A percentile compares a stretch with the other conserved stretches of the same genome.
These are phyloP conservation scores for Microchirus variegatus DNA, from an alignment of 2,797 vertebrate genomes.

Conservation along the genomic window DNA sequence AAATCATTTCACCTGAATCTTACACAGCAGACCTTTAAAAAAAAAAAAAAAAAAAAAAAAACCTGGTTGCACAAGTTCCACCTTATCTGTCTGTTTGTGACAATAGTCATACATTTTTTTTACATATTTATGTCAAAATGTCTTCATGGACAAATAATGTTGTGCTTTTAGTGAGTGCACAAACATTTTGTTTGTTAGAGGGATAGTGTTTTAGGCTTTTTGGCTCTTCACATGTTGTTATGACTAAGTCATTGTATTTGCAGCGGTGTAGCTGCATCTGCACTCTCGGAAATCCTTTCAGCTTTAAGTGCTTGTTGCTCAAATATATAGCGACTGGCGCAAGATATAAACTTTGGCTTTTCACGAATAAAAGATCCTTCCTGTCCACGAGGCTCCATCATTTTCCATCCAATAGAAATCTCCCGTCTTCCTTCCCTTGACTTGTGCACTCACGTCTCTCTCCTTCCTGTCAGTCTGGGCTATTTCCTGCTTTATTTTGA, in stretches of 20 bases:
- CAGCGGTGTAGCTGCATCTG: constrained; percentile 11
- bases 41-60: too few relatives aligned
- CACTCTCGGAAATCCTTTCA: constrained; percentile 60
- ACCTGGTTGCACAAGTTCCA: too few relatives aligned
- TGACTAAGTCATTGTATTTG: constrained; percentile 15
- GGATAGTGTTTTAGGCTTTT: not conserved
- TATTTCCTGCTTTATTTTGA: constrained; percentile 77
- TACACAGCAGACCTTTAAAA: too few relatives aligned
- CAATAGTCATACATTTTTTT: too few relatives aligned
- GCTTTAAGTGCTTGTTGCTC: constrained; percentile 37
- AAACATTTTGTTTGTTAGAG: not conserved
- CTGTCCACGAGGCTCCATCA: constrained; percentile 52
- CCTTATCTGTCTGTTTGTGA: too few relatives aligned
- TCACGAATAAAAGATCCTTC: constrained; percentile 61
- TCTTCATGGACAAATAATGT: too few relatives aligned
- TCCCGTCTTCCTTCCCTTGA: constrained; percentile 44
- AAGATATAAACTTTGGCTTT: constrained; percentile 63
- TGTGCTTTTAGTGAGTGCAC: not conserved
- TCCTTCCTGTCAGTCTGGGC: constrained; percentile 49
- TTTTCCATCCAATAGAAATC: constrained; percentile 58
- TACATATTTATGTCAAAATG: too few relatives aligned
- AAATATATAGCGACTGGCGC: constrained; percentile 46
- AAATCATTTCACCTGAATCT: too few relatives aligned
- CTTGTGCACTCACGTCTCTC: constrained; percentile 53
- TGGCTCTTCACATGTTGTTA: constrained; percentile 8